A percentile compares a stretch with the other conserved stretches of the same genome.
phyloP scores from a whole-genome alignment of 2,888 invertebrate genomes.

The Napeogenes sylphis region DNA sequence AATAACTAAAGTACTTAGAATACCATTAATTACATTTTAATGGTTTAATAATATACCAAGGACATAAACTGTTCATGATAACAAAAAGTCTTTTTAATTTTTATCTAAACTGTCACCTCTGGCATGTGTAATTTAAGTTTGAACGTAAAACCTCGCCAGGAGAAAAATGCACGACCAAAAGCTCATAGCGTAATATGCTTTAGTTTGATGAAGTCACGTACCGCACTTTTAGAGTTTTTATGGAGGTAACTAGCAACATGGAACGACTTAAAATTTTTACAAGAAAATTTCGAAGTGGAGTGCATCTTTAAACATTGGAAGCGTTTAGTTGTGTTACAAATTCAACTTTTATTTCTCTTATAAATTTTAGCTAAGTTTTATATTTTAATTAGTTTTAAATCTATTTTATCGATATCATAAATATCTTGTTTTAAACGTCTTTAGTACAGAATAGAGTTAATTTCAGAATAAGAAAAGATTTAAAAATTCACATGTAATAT shows the following conservation, averaged over 20 bases:
- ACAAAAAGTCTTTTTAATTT: slow-evolving; percentile 36
- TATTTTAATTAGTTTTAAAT: no score
- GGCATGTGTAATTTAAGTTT: slow-evolving; percentile 67
- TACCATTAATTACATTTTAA: background rate
- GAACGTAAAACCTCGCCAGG: slow-evolving; percentile 58
- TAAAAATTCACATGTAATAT: no score
- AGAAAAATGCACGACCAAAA: slow-evolving; percentile 56
- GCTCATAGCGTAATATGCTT: slow-evolving; percentile 51
- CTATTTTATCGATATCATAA: no score
- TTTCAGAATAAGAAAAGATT: no score
- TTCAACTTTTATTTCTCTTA: background rate
- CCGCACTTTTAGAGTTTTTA: slow-evolving; percentile 33
- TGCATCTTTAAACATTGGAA: slow-evolving; percentile 10
- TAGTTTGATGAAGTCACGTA: slow-evolving; percentile 60
- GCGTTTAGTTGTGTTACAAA: slow-evolving; percentile 4
- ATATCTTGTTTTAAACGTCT: no score
- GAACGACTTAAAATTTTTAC: slow-evolving; percentile 20
- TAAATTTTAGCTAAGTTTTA: background rate
- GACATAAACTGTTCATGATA: slow-evolving; percentile 11
- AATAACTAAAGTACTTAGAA: background rate
- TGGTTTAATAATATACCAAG: background rate
- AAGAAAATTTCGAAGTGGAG: slow-evolving; percentile 8
- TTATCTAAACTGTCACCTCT: slow-evolving; percentile 50
- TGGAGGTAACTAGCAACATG: slow-evolving; percentile 25
- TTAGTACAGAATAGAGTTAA: no score